Base-by-base conservation (phyloP, 2,113 vertebrate species). In the Rhizomys pruinosus region DNA sequence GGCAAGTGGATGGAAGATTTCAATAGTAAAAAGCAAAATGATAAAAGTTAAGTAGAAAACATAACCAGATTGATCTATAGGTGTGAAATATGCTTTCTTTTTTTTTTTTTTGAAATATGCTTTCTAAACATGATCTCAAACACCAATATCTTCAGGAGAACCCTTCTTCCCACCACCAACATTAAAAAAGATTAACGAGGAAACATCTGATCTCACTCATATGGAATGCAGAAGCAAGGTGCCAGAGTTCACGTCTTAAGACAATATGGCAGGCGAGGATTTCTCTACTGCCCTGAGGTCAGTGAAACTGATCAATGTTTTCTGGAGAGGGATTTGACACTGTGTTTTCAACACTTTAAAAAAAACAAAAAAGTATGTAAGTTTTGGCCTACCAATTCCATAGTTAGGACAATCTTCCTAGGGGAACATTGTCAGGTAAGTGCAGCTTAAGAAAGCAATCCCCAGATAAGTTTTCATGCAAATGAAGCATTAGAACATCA, bases 81-180 rank as follows among this genome's bases (percentile, higher is more conserved):
- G n/a, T 12, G 17, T 39, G 68, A 87, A 92, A 87, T 6, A 68
- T 23, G 61, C 5, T 93, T 87, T 90, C 80, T 55, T n/a, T n/a
- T n/a, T n/a, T n/a, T n/a, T n/a, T n/a, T n/a, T n/a, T 12, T 11
- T 39, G 68, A 87, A 92, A 87, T 6, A 68, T 23, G 61, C 5
- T 93, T 87, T 90, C 80, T 55, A 80, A 80, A 92, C 34, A 68
- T n/a, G 76, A 63, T 55, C 39, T 42, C 66, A 64, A 92, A 81
- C 68, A 55, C 10, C 52, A 79, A 55, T 37, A 32, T 44, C 37
- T 81, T 90, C 87, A 81, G 55, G 39, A 20, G 22, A 81, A 9
- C 27, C 32, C 16, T 42, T 71, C 0, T 57, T 8, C 52, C 20
- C 20, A 25, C 16, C 7, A 23, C 20, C 34, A 25, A 87, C 77